A percentile compares a stretch with the other conserved stretches of the same genome.
Evolutionary conservation across 2,113 vertebrate species (phyloP).

Genomic region (Leptobrachium ailaonicum): DNA sequence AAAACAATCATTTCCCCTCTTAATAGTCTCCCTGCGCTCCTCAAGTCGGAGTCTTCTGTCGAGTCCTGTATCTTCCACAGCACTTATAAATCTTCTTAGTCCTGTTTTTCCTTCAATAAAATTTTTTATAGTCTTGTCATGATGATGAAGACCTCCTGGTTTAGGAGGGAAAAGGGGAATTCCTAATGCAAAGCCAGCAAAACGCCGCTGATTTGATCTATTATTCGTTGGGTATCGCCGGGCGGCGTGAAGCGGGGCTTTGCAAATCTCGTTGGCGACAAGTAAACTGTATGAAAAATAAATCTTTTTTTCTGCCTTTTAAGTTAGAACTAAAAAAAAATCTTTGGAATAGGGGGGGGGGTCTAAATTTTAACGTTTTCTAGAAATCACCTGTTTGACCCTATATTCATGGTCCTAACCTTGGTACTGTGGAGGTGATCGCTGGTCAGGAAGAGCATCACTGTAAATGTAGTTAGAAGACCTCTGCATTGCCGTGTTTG

Average conservation of each 20-base stretch:
- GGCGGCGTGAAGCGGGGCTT: conserved; percentile 20
- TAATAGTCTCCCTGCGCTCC: conserved; percentile 28
- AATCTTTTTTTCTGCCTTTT: conserved; percentile 1
- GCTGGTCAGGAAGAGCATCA: too few species aligned
- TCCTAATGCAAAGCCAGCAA: conserved; percentile 42
- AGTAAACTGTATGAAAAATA: conserved; percentile 1
- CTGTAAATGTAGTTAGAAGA: too few species aligned
- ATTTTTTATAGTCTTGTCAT: conserved; percentile 47
- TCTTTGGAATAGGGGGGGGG: too few species aligned
- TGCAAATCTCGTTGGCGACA: conserved; percentile 24
- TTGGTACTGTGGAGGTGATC: too few species aligned
- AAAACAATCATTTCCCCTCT: conserved; percentile 14
- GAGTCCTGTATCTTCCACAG: conserved; percentile 33
- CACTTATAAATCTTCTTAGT: conserved; percentile 35
- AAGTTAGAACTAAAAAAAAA: too few species aligned
- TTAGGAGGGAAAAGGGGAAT: conserved; percentile 44
- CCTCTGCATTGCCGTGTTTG: too few species aligned
- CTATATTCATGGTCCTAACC: too few species aligned
- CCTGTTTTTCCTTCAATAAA: conserved; percentile 44
- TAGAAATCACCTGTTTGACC: too few species aligned
- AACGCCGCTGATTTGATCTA: conserved; percentile 41
- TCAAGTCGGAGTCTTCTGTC: conserved; percentile 24
- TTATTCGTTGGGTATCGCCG: conserved; percentile 25
- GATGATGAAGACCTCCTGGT: conserved; percentile 40
- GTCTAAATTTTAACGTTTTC: too few species aligned